Evolutionary conservation across 2,888 invertebrate genomes (phyloP).

Genomic region (Lepeophtheirus nordmannii): DNA sequence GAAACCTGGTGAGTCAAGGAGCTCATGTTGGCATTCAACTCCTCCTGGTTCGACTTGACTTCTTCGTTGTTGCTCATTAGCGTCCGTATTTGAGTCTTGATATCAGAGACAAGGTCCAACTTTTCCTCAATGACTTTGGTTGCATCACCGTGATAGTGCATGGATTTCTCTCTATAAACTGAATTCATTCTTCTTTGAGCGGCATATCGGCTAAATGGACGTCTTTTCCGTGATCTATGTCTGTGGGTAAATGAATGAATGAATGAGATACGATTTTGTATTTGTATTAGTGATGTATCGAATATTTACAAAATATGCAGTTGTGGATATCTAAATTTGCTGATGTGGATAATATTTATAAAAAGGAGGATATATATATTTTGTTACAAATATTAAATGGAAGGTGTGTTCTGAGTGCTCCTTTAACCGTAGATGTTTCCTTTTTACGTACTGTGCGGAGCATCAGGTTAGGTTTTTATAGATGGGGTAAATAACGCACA

Average conservation of each 20-base stretch:
- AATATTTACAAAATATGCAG: too few species aligned
- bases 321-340: too few species aligned
- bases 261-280: background rate
- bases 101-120: conserved; percentile 1
- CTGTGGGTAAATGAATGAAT: background rate
- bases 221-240: conserved; percentile 21
- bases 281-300: too few species aligned
- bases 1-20: background rate
- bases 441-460: too few species aligned
- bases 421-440: too few species aligned
- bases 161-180: conserved; percentile 18
- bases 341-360: too few species aligned
- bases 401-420: too few species aligned
- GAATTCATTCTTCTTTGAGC: conserved; percentile 18
- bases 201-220: conserved; percentile 23
- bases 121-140: conserved; percentile 14
- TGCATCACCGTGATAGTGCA: background rate
- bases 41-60: conserved; percentile 17
- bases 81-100: conserved; percentile 11
- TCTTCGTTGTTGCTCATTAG: conserved; percentile 20
- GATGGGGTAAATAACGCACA: too few species aligned
- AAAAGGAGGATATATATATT: too few species aligned
- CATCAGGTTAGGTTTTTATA: too few species aligned
- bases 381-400: too few species aligned
- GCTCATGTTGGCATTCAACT: background rate